phyloP scores from a whole-genome alignment of 1,140 invertebrate species.

The Aphelinus atriplicis region DNA sequence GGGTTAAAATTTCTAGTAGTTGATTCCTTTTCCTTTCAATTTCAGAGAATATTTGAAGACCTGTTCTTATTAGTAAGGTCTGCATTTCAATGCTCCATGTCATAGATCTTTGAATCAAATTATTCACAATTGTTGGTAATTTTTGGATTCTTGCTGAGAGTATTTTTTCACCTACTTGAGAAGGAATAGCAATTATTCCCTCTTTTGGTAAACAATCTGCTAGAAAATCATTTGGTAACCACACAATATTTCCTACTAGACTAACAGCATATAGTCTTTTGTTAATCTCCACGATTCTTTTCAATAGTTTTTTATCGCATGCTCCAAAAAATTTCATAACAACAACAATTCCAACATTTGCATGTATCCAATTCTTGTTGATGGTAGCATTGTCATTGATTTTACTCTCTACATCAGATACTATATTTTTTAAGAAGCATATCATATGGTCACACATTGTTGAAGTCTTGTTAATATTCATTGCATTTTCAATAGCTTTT shows the following conservation, averaged over 20 bases:
- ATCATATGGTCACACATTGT: conserved; percentile 77
- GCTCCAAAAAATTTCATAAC: conserved; percentile 79
- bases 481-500: conserved; percentile 71
- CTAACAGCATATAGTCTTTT: conserved; percentile 82
- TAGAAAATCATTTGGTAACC: conserved; percentile 84
- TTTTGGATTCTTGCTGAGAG: conserved; percentile 50
- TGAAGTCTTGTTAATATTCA: conserved; percentile 75
- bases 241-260: conserved; percentile 79
- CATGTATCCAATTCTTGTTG: conserved; percentile 75
- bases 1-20: conserved; percentile 74
- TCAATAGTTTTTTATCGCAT: conserved; percentile 82
- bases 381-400: conserved; percentile 68
- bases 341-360: conserved; percentile 78
- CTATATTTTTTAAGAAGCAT: conserved; percentile 74
- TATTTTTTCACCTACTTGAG: conserved; percentile 57
- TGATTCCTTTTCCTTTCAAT: conserved; percentile 71
- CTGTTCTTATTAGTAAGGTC: conserved; percentile 46
- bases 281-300: conserved; percentile 77
- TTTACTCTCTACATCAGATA: conserved; percentile 73
- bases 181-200: conserved; percentile 37
- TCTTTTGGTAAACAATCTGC: conserved; percentile 55
- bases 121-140: conserved; percentile 45
- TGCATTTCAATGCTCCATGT: conserved; percentile 58
- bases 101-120: conserved; percentile 50
- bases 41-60: conserved; percentile 67